Evolutionary conservation across 2,888 invertebrate species (phyloP), one percentile per base, ranked within the genome.

Genomic region (Lingula anatina): DNA sequence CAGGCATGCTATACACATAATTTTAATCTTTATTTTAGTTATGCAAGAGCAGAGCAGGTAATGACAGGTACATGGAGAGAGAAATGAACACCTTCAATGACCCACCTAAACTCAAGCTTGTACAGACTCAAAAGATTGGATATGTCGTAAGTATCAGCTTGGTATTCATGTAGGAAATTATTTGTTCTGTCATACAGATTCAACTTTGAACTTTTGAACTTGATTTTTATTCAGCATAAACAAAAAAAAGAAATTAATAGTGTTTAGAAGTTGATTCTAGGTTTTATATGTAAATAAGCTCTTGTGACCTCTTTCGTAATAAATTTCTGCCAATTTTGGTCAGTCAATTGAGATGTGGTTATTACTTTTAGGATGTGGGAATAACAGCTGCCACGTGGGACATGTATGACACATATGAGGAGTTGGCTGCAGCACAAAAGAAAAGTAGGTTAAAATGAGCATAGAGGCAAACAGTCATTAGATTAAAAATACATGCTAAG

Each of bases 1-100:
- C n/a, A n/a, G n/a, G n/a, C n/a, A n/a, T n/a, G n/a, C n/a, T n/a
- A n/a, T n/a, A n/a, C n/a, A n/a, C n/a, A n/a, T n/a, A n/a, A n/a
- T n/a, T n/a, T n/a, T n/a, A n/a, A n/a, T 45, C 44, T 48, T 39
- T 43, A 27, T 63, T 59, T 37, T 61, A 73, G 73, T 53, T 73
- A 46, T 50, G 65, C 45, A 71, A 67, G 47, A 65, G 61, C 40
- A 63, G 68, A 47, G 62, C 55, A 47, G 73, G 75, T 4, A 76
- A 75, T 61, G 76, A 77, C 51, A 56, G 69, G 27, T 77, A 75
- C 55, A 64, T 68, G 37, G 72, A 74, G 46, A 59, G 71, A 55
- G 72, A 70, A 36, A 75, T 77, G 72, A 72, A 72, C 53, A 76
- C 76, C 5, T 76, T 76, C 56, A 75, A 77, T 56, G 68, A 76